Percentiles rank a stretch among this genome's conserved stretches.
These are phyloP conservation scores for Ephialtes manifestator DNA, from an alignment of 2,888 invertebrate species.

Conservation along the genomic window DNA sequence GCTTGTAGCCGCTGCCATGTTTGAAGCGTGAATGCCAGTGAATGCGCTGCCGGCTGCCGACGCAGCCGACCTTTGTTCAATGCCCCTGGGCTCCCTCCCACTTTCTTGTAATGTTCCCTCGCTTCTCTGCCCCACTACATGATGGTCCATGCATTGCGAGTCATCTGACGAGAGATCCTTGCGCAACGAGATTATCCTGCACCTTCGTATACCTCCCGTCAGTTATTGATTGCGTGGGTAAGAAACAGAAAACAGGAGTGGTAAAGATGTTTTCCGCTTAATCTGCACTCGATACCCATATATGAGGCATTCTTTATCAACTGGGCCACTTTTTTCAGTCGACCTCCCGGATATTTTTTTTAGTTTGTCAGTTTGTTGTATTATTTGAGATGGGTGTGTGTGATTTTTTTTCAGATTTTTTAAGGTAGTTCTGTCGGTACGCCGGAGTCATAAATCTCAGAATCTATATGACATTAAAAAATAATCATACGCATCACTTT, in stretches of 20 bases:
- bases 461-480: too few species aligned
- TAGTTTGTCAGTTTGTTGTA: too few species aligned
- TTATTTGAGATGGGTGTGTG: too few species aligned
- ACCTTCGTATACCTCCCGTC: conserved; percentile 5
- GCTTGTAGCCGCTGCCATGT: conserved; percentile 95
- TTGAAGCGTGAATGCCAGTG: conserved; percentile 85
- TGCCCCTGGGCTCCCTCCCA: conserved; percentile 70
- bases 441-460: too few species aligned
- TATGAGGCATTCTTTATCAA: too few species aligned
- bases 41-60: conserved; percentile 71
- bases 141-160: background rate
- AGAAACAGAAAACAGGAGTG: background rate
- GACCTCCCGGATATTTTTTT: too few species aligned
- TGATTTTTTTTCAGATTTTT: too few species aligned
- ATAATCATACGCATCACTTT: too few species aligned
- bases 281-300: background rate
- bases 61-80: conserved; percentile 82
- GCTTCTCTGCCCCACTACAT: conserved; percentile 23
- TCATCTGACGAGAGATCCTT: conserved; percentile 18
- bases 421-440: too few species aligned
- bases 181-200: background rate
- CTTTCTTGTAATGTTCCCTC: conserved; percentile 26
- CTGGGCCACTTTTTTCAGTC: too few species aligned
- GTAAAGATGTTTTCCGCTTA: background rate
- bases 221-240: background rate